Base-by-base conservation (phyloP, 2,113 vertebrate genomes). In the Dicentrarchus labrax region DNA sequence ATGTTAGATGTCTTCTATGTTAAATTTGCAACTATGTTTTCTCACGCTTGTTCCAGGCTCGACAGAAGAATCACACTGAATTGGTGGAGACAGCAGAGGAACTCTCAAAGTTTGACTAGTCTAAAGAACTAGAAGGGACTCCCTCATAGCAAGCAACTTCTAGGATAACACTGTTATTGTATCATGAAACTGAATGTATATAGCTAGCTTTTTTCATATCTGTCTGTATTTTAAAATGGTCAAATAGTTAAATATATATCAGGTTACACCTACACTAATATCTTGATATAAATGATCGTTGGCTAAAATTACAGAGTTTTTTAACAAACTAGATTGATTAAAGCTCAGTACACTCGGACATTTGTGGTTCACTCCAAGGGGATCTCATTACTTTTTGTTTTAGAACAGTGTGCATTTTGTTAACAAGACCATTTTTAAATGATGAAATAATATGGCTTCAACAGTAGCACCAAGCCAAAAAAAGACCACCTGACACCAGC, bases 401-500 rank as follows among this genome's bases (percentile, higher is more conserved):
- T 6, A 21, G 9, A 39, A 78, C 69, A 76, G 65, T 41, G n/a
- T 24, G 30, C 50, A 67, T 73, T 76, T 64, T 85, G 66, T 43
- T 78, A 21, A 74, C 84, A 78, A 53, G 22, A 54, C 39, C 51
- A 62, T 82, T 76, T 81, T 61, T 43, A 67, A 53, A 70, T 21
- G 30, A 61, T 81, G 8, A 15, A 47, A 65, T 71, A 69, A 62
- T 61, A 82, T 1, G 12, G 13, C 22, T 21, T 65, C 39, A 65
- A 43, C 21, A 43, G 22, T 45, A 47, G 64, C 43, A 47, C 64
- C 6, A 48, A 66, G 17, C 10, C 51, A 64, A 39, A 80, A 43
- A 57, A 60, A 43, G 8, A 43, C 21, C 75, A 86, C 66, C 82
- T 81, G 81, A 85, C 71, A 78, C 73, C 75, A 88, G 72, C 71